Evolutionary conservation across 1,140 invertebrate species (phyloP), one percentile per base, ranked within the genome.

Genomic region (Drosophila santomea): DNA sequence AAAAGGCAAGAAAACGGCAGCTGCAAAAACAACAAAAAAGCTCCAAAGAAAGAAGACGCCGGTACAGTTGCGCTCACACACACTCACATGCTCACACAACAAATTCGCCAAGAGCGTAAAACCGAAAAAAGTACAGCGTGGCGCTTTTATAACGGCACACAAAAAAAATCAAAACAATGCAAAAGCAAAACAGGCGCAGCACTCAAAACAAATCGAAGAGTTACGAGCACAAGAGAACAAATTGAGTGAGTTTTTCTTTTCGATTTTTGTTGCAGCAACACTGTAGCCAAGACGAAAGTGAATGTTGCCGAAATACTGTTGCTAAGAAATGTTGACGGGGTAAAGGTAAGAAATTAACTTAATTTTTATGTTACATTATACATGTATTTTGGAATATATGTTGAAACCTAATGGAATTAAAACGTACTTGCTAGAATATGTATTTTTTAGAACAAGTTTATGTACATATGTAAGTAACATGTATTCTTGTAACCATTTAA

Each of bases 201-300:
- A 82, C 81, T 86, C 77, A 84, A 77, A 84, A 80, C 81, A 84
- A 84, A 73, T 45, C 61, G 55, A 80, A 73, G 48, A 79, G 28
- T 23, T 15, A 20, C 4, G 44, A 41, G 45, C 4, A 28, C 25
- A 11, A 11, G 10, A 28, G 20, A 23, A 48, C 23, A 32, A 17
- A 51, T 3, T 28, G 28, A 32, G 14, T 52, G 2, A 25, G n/a
- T 38, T 15, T 17, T 51, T 23, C 4, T n/a, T 23, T 50, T 11
- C 35, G 4, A 7, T 15, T 25, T 50, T 17, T 39, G 43, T 41
- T 60, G 32, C 39, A 32, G 25, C 11, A 54, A 54, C 51, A 38
- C 38, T 38, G 35, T 45, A 11, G 6, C n/a, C 3, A n/a, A 45
- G 12, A 10, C 39, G 35, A 28, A 56, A 8, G 5, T 3, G 7